Percentiles rank a stretch among this genome's conserved stretches.
Conservation (phyloP, 2,113 vertebrate genomes). For the Hyperoodon ampullatus region DNA sequence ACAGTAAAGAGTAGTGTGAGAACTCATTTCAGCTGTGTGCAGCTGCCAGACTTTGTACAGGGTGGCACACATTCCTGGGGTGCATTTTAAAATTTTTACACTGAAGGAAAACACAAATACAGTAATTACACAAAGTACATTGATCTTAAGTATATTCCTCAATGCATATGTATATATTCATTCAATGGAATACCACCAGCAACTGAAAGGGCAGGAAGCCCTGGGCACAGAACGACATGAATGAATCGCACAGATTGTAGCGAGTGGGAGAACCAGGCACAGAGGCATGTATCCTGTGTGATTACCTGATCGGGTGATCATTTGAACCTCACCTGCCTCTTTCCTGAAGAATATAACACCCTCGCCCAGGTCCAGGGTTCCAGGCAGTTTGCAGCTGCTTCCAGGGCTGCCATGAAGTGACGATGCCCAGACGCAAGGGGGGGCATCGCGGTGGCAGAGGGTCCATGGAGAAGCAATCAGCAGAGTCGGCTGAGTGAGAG, state of each 20-base stretch:
- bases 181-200: too few relatives aligned
- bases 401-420: neutral
- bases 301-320: neutral
- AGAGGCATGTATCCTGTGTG: too few relatives aligned
- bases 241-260: neutral
- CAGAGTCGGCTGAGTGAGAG: accelerated
- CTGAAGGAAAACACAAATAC: neutral
- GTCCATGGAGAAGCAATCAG: accelerated
- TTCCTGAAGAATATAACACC: constrained; percentile 45
- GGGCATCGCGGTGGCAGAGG: neutral
- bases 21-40: neutral
- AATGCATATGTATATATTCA: neutral
- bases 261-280: neutral
- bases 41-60: neutral
- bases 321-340: constrained; percentile 53
- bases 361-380: neutral
- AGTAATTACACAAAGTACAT: too few relatives aligned
- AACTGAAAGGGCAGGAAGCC: neutral
- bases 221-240: constrained; percentile 6
- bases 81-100: neutral
- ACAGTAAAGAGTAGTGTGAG: neutral
- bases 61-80: neutral
- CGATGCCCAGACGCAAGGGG: accelerated
- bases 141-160: too few relatives aligned
- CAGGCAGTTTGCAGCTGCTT: neutral